Evolutionary conservation across 2,888 invertebrate genomes (phyloP), one percentile per base, ranked within the genome.

Genomic region (Hemaris fuciformis): DNA sequence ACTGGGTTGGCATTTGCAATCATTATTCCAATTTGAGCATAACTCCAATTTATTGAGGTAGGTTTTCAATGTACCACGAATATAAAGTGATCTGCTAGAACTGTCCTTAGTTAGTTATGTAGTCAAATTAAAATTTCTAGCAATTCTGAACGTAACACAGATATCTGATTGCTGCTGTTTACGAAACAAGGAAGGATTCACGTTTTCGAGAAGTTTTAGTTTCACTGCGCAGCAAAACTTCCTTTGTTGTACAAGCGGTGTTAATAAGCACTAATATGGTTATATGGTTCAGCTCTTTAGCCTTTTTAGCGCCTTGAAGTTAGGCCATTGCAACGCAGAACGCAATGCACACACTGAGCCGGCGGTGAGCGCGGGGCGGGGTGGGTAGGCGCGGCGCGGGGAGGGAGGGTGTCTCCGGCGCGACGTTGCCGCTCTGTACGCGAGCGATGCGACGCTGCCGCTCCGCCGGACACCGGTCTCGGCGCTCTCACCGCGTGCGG

Each of bases 381-480:
- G 58, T 64, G 64, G 45, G 42, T 23, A 25, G 57, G 15, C 59
- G 46, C 46, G 69, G 43, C 38, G 62, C 46, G 62, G 69, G 66
- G 59, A 46, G 69, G 69, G 80, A 79, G 80, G 70, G 63, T 74
- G 76, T 73, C n/a, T n/a, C n/a, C n/a, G 70, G 65, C 71, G 53
- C 8, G 7, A 8, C 4, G 53, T 31, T 53, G 53, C 53, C 53
- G 53, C 31, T 10, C 18, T 18, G 53, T 18, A 27, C 53, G 53
- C 62, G 31, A 31, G 41, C 42, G 58, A 68, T 70, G 80, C 85
- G 77, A 73, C 70, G 90, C 88, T 89, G 90, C 87, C 88, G 79
- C 75, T 83, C 75, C 76, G 82, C 64, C 69, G 69, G 87, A 87
- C 87, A 87, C 84, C 84, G 83, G 78, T 85, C 83, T 85, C 87